Evolutionary conservation across 2,113 vertebrate genomes (phyloP), one percentile per base, ranked within the genome.

Genomic region (Channa argus): DNA sequence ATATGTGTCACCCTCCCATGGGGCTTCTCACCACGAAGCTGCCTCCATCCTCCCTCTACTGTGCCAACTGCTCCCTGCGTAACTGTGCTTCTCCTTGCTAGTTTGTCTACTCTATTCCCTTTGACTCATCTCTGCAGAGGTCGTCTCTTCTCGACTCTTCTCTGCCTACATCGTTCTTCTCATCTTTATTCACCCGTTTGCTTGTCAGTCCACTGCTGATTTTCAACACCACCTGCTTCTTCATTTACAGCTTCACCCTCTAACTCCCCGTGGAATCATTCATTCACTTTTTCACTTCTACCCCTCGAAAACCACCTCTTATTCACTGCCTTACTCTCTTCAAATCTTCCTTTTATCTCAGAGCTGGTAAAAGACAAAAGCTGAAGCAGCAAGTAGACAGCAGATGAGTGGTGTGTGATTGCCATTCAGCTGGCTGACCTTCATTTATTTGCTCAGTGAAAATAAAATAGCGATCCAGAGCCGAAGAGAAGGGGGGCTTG

Each of bases 1-100:
- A 88, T 74, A 67, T 73, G 79, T 86, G 87, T 89, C 89, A 80
- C 79, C 74, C 64, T 88, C 75, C 79, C 82, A 59, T 62, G 76
- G 76, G 87, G 82, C 60, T 36, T 71, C 80, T 64, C 73, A 59
- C 77, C 66, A 55, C 7, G 36, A 12, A 1, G 2, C 73, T 55
- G 59, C 73, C 69, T 84, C 83, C 41, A 37, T 58, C 45, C 39
- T 44, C 58, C 45, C 52, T 58, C 67, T 11, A 2, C 71, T 58
- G n/a, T 73, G 73, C 73, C 84, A 66, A 63, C 37, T 56, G 43
- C 53, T 66, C 54, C 58, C 50, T 49, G 6, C 52, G 56, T 15
- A 46, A 6, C 74, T 77, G 63, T 52, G 65, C 56, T 67, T 73
- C 66, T 71, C 51, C 15, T 3, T 79, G 55, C 56, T 70, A 73